Base-by-base conservation (phyloP, 2,797 vertebrate species). In the Acomys russatus region DNA sequence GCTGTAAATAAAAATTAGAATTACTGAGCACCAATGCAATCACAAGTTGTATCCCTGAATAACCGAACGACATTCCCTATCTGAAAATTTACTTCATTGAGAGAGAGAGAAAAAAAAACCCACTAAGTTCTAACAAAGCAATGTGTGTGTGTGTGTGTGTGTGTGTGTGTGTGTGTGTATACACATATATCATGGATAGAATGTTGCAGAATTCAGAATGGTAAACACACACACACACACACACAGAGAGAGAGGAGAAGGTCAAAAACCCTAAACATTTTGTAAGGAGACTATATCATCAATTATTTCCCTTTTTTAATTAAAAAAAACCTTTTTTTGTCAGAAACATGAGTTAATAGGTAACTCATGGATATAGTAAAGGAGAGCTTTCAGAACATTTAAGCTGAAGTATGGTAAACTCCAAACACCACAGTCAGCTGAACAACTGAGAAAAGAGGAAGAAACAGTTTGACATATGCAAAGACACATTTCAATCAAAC, bases 51-150 rank as follows among this genome's bases (percentile, higher is more conserved):
- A 54, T 76, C 17, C 25, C 20, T 14, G 51, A 78, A 68, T 38
- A 63, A 56, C 49, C 73, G 49, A 73, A 90, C 82, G 15, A n/a
- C n/a, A 76, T 64, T 71, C 44, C 33, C 14, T 70, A 59, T 76
- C n/a, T 84, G 76, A 93, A 95, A 83, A 79, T 56, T 90, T 2
- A 78, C 20, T 92, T 84, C n/a, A 70, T n/a, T 35, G 22, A 64
- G 44, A 33, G 23, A 17, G 68, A 91, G 28, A 49, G 6, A 56
- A 33, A 33, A n/a, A 17, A 35, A 73, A 30, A 25, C 30, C 70
- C 12, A 38, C 10, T 51, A 80, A 76, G n/a, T 70, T 66, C 30
- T 30, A 76, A 33, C 14, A 17, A 88, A 77, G 7, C 6, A 70
- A 20, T 14, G 23, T 23, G 11, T 30, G 5, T 44, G 63, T 44